phyloP scores from a whole-genome alignment of 2,113 vertebrate species.

The Caloenas nicobarica region DNA sequence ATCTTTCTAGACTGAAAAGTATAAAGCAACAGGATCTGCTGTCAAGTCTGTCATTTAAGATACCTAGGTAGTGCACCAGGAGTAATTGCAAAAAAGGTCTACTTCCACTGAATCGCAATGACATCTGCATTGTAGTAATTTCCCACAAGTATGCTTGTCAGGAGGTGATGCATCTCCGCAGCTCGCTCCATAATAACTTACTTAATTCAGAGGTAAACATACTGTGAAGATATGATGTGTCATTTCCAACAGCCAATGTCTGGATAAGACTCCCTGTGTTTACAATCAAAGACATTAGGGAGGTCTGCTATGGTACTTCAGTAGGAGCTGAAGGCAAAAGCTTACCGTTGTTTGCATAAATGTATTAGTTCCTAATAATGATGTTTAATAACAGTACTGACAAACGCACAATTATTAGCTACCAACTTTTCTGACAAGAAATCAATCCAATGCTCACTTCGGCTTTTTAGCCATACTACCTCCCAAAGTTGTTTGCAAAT shows the following conservation, averaged over 20 bases:
- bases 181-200: not conserved
- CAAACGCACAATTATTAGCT: not conserved
- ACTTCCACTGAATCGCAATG: slow-evolving; percentile 55
- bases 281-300: not conserved
- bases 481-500: not conserved
- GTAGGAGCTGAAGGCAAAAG: not conserved
- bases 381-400: not conserved
- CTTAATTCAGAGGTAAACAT: not conserved
- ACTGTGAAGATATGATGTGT: not conserved
- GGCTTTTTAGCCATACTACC: not conserved
- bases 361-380: not conserved
- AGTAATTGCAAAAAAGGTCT: slow-evolving; percentile 21
- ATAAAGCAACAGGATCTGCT: not conserved
- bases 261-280: not conserved
- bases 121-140: slow-evolving; percentile 55
- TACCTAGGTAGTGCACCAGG: slow-evolving; percentile 5
- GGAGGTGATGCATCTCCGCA: slow-evolving; percentile 18
- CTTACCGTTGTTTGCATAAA: not conserved
- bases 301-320: not conserved
- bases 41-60: not conserved
- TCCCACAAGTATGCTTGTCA: not conserved
- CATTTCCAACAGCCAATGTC: not conserved
- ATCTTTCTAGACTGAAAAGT: not conserved
- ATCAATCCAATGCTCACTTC: not conserved
- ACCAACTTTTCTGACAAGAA: not conserved